Evolutionary conservation across 2,113 vertebrate species (phyloP).

Genomic region (Tragelaphus imberbis): DNA sequence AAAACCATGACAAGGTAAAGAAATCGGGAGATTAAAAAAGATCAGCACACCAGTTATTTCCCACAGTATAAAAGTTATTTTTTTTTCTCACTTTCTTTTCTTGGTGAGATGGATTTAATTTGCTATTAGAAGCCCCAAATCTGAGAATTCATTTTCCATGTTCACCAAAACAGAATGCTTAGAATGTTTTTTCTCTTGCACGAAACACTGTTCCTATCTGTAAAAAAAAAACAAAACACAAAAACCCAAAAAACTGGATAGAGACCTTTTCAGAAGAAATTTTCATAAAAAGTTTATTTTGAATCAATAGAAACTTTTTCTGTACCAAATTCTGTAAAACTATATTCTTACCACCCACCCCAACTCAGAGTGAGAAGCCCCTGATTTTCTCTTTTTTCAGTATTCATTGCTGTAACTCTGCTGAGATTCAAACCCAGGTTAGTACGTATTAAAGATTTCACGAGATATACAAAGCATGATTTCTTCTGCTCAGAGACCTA

Average conservation of each 20-base stretch:
- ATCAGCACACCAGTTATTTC: slow-evolving; percentile 13
- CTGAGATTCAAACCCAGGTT: not conserved
- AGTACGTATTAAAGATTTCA: not conserved
- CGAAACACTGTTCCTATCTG: not conserved
- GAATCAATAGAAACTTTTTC: not conserved
- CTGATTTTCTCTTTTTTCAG: not conserved
- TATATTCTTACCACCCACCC: not conserved
- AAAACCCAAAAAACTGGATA: not conserved
- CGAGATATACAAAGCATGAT: not conserved
- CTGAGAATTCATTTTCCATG: not conserved
- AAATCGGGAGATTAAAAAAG: not conserved
- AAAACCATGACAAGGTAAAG: slow-evolving; percentile 32
- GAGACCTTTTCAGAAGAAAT: not conserved
- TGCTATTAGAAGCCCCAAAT: not conserved
- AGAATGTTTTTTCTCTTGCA: not conserved
- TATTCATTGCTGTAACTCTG: not conserved
- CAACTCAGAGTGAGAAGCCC: not conserved
- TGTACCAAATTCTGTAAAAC: not conserved
- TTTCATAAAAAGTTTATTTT: not conserved
- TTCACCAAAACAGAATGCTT: not conserved
- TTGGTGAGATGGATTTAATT: not conserved
- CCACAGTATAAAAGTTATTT: not conserved
- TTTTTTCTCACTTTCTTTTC: not conserved
- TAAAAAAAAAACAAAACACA: not conserved
- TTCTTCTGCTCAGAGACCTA: not conserved